These are phyloP conservation scores for Tonatia bakeri DNA, from an alignment of 2,113 vertebrate genomes.

Conservation along the genomic window DNA sequence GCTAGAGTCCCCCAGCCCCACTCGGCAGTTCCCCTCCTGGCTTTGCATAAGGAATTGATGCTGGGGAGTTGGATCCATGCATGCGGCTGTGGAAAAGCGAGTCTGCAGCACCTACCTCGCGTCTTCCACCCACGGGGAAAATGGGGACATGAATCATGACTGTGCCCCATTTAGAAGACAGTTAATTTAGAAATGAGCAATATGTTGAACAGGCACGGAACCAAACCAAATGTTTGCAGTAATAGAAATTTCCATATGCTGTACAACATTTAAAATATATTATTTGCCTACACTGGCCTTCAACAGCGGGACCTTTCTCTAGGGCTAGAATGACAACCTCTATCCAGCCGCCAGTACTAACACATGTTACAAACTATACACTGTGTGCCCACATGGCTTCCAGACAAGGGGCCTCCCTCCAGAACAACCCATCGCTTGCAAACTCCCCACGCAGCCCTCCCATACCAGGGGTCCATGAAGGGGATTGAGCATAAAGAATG, in stretches of 20 bases:
- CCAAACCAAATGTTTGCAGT: constrained; percentile 76
- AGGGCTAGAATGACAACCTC: constrained; percentile 54
- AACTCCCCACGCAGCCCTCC: not conserved
- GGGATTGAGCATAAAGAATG: not conserved
- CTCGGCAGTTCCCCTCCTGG: not conserved
- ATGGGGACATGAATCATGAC: constrained; percentile 52
- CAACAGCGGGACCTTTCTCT: constrained; percentile 69
- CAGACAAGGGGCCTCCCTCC: constrained; percentile 40
- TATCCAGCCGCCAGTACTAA: constrained; percentile 65
- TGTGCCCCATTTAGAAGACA: constrained; percentile 49
- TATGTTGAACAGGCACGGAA: constrained; percentile 65
- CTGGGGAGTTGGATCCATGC: not conserved
- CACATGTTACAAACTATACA: constrained; percentile 46
- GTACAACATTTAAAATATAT: constrained; percentile 68
- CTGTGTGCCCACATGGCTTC: constrained; percentile 50
- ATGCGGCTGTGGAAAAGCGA: not conserved
- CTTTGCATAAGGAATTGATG: not conserved
- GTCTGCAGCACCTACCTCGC: not conserved
- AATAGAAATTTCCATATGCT: constrained; percentile 74
- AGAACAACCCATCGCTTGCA: not conserved
- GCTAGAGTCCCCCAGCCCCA: not conserved
- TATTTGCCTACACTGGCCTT: constrained; percentile 66
- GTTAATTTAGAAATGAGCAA: constrained; percentile 71
- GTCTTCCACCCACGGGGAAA: constrained; percentile 34
- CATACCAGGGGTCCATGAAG: not conserved